Evolutionary conservation across 2,888 invertebrate species (phyloP), one percentile per base, ranked within the genome.

Genomic region (Chrysolina americana): DNA sequence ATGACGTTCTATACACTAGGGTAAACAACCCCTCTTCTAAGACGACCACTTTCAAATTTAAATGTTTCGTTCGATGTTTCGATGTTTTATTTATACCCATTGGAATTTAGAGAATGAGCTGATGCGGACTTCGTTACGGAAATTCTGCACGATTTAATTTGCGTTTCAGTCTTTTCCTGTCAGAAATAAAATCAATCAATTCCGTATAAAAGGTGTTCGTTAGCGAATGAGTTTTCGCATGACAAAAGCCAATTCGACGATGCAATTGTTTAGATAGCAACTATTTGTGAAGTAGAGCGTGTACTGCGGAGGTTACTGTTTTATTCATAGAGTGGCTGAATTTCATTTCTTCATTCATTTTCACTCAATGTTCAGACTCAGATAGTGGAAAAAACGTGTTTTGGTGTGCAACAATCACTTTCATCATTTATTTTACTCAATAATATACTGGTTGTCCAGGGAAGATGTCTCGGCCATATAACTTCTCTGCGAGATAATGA

Each of bases 1-100:
- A 76, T 73, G 76, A 72, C 73, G 66, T 62, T 68, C 66, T 66
- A 56, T 71, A 70, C 70, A 72, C 68, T 66, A 62, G 71, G 53
- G 74, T 71, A 76, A 76, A 76, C 76, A 76, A 72, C 74, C 72
- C 76, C 36, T 74, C 36, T 70, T 68, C 69, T 70, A 66, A 76
- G 72, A 70, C 70, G 75, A 71, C 74, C 71, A 75, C 76, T 76
- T 76, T 72, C 76, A 76, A 80, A 79, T 77, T 80, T 76, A 78
- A 78, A 77, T 80, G 78, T 78, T 75, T 68, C 72, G 65, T 70
- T 53, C 53, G 65, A 65, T 65, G 53, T 62, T 63, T 65, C 68
- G 72, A 79, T 80, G 80, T 80, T 79, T 79, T 78, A 80, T 80
- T 79, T 79, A 80, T 78, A 74, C 65, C 69, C 73, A 65, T 69